These are phyloP conservation scores for Sphaerophoria rueppellii DNA, from an alignment of 2,888 invertebrate species.

Conservation along the genomic window DNA sequence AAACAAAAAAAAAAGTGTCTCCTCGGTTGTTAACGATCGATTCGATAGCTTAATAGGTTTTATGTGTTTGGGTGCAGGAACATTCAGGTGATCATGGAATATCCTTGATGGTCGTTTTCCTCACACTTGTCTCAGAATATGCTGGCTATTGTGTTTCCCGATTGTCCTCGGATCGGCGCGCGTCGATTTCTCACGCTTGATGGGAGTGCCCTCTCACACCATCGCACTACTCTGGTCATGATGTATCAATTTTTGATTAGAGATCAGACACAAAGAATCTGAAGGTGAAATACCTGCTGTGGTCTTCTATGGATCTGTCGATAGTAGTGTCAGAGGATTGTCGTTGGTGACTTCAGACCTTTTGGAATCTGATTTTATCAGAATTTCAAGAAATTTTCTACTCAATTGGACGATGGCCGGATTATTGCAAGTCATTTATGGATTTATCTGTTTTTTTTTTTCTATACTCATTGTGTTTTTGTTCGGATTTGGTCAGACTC, in stretches of 20 bases:
- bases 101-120: slow-evolving; percentile 44
- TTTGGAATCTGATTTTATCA: slow-evolving; percentile 66
- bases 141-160: slow-evolving; percentile 41
- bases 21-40: slow-evolving; percentile 47
- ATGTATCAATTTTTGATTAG: slow-evolving; percentile 66
- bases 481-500: slow-evolving; percentile 62
- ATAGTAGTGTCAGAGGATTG: slow-evolving; percentile 51
- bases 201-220: slow-evolving; percentile 59
- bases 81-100: slow-evolving; percentile 60
- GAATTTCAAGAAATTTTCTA: slow-evolving; percentile 48
- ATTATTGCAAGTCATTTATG: slow-evolving; percentile 54
- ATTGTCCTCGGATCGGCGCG: slow-evolving; percentile 51
- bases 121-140: slow-evolving; percentile 59
- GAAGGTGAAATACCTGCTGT: slow-evolving; percentile 67
- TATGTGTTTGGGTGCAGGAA: slow-evolving; percentile 20
- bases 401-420: slow-evolving; percentile 1
- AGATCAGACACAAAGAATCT: slow-evolving; percentile 29
- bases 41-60: slow-evolving; percentile 64
- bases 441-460: slow-evolving; percentile 44
- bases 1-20: slow-evolving; percentile 21
- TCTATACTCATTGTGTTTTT: slow-evolving; percentile 24
- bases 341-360: slow-evolving; percentile 50
- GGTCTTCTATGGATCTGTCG: background rate
- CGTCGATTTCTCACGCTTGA: slow-evolving; percentile 72
- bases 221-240: slow-evolving; percentile 55